Percentiles rank a stretch among this genome's conserved stretches.
These are phyloP conservation scores for Catocala sponsa DNA, from an alignment of 2,888 invertebrate genomes.

Conservation along the genomic window DNA sequence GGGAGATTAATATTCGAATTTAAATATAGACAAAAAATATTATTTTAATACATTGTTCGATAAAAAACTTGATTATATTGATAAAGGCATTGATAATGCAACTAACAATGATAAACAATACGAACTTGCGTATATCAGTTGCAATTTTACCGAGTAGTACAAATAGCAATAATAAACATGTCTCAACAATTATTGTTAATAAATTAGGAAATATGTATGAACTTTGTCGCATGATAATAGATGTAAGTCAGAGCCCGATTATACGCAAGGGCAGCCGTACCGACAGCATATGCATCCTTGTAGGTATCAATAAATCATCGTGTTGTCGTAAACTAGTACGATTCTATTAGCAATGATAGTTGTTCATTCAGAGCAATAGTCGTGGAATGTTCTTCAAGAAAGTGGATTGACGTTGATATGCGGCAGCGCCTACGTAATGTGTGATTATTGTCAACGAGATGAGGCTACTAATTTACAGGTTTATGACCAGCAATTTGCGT, in stretches of 20 bases:
- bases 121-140: conserved; percentile 8
- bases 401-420: conserved; percentile 48
- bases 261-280: conserved; percentile 24
- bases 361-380: conserved; percentile 29
- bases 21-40: neutral
- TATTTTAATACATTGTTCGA: conserved; percentile 10
- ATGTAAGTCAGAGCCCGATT: conserved; percentile 41
- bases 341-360: conserved; percentile 38
- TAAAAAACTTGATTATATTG: conserved; percentile 24
- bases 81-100: conserved; percentile 22
- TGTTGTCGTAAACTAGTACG: conserved; percentile 36
- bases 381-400: conserved; percentile 49
- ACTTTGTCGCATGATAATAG: conserved; percentile 20
- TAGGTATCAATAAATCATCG: conserved; percentile 32
- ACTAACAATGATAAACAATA: conserved; percentile 20
- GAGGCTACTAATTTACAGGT: conserved; percentile 46
- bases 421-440: conserved; percentile 45
- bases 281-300: conserved; percentile 12
- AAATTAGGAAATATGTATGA: conserved; percentile 37
- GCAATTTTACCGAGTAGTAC: conserved; percentile 8
- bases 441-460: conserved; percentile 43
- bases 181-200: conserved; percentile 31
- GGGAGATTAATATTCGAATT: neutral
- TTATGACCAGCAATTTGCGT: conserved; percentile 51
- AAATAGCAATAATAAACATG: conserved; percentile 38